A percentile compares a stretch with the other conserved stretches of the same genome.
These are phyloP conservation scores for Motacilla alba DNA, from an alignment of 2,113 vertebrate genomes.

Conservation along the genomic window DNA sequence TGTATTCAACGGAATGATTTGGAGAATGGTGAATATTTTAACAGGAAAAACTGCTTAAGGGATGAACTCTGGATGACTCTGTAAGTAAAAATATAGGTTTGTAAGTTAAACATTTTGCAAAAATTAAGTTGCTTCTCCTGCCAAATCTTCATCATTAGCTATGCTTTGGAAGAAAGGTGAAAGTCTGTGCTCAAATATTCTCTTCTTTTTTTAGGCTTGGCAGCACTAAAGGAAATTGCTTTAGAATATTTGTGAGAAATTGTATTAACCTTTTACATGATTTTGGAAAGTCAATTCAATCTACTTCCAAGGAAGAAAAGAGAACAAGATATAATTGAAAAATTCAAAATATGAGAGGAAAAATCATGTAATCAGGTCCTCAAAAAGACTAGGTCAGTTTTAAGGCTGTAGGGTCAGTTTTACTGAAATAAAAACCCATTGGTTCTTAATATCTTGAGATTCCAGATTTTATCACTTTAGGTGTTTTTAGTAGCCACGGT, in stretches of 20 bases:
- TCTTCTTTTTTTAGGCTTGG: background rate
- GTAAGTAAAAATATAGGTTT: background rate
- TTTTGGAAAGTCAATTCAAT: background rate
- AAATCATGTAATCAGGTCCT: background rate
- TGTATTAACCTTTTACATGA: background rate
- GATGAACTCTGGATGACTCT: background rate
- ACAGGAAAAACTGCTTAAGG: background rate
- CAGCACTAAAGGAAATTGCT: background rate
- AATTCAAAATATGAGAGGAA: background rate
- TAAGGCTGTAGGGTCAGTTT: background rate
- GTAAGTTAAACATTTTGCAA: background rate
- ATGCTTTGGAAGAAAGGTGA: background rate
- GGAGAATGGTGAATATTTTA: background rate
- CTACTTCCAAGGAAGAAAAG: background rate
- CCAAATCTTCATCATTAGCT: background rate
- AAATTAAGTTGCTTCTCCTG: background rate
- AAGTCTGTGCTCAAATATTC: background rate
- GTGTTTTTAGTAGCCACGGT: background rate
- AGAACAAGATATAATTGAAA: background rate
- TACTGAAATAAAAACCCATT: background rate
- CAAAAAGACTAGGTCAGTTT: background rate
- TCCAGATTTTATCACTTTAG: background rate
- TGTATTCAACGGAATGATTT: background rate
- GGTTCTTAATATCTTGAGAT: background rate
- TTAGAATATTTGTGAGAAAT: background rate